Conservation (phyloP, 2,113 vertebrate species). For the Todiramphus chloris region DNA sequence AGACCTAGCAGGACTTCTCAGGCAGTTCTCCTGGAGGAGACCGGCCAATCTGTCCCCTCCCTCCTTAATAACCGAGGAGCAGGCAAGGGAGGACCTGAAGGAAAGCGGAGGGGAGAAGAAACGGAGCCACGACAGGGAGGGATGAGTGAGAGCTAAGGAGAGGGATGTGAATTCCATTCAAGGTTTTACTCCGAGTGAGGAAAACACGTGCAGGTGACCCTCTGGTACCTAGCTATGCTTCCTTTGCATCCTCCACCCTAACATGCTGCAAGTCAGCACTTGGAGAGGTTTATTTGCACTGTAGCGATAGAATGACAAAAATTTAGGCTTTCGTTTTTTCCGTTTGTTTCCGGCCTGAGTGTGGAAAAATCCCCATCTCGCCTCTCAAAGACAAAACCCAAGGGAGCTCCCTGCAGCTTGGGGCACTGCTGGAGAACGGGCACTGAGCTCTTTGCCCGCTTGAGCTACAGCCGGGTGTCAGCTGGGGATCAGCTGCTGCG, state of each 20-base stretch:
- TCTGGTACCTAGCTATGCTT: fast-evolving
- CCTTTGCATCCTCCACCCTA: background rate
- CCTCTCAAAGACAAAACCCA: background rate
- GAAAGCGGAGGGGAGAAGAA: background rate
- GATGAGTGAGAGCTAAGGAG: background rate
- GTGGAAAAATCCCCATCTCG: background rate
- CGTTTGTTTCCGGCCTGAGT: background rate
- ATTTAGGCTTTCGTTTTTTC: conserved; percentile 7
- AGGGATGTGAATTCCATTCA: background rate
- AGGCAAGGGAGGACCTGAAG: background rate
- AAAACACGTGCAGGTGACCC: fast-evolving
- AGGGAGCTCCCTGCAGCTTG: background rate
- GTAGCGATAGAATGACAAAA: background rate
- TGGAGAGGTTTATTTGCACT: background rate
- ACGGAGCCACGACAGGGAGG: fast-evolving
- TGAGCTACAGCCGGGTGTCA: background rate
- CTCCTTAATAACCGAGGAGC: background rate
- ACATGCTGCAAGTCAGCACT: background rate
- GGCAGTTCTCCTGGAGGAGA: background rate
- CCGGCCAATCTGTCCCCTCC: background rate
- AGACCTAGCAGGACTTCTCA: background rate
- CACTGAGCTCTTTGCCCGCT: background rate
- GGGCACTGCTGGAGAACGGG: conserved; percentile 1
- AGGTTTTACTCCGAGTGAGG: background rate
- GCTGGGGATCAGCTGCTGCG: background rate